Percentiles rank a stretch among this genome's conserved stretches.
Conservation (phyloP, 1,140 invertebrate species). For the Subanguina moxae region DNA sequence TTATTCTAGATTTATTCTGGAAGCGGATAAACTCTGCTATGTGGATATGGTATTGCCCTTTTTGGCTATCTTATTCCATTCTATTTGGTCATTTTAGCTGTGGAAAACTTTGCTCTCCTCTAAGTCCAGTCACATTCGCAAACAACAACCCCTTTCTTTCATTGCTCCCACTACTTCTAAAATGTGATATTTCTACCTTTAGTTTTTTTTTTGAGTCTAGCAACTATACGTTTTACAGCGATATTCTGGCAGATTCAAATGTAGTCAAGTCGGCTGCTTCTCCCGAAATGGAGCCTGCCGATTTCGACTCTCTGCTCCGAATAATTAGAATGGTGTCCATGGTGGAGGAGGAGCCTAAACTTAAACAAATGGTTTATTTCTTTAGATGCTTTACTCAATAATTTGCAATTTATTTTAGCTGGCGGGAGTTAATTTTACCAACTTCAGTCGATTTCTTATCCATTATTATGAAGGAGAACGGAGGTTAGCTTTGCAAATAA, state of each 20-base stretch:
- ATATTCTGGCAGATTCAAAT: constrained; percentile 5
- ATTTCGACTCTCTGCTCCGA: constrained; percentile 34
- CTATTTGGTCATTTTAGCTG: constrained; percentile 34
- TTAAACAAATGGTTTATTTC: constrained; percentile 2
- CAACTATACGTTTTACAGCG: constrained; percentile 1
- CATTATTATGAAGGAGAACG: constrained; percentile 42
- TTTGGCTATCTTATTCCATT: background rate
- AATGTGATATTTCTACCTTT: constrained; percentile 15
- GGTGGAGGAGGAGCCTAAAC: constrained; percentile 30
- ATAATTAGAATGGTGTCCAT: constrained; percentile 29
- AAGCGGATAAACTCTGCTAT: constrained; percentile 47
- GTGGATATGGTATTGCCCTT: constrained; percentile 25
- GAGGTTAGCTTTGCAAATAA: no score
- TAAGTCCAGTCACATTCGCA: constrained; percentile 15
- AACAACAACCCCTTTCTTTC: constrained; percentile 22
- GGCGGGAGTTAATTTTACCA: constrained; percentile 22
- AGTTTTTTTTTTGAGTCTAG: background rate
- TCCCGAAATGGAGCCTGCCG: constrained; percentile 35
- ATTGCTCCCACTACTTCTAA: constrained; percentile 29
- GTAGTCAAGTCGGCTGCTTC: background rate
- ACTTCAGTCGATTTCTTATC: constrained; percentile 34
- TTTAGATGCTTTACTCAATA: no score
- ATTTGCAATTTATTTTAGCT: background rate
- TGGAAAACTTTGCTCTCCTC: constrained; percentile 43
- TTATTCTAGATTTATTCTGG: constrained; percentile 8